Conservation (phyloP, 2,797 vertebrate species). For the Miichthys miiuy region DNA sequence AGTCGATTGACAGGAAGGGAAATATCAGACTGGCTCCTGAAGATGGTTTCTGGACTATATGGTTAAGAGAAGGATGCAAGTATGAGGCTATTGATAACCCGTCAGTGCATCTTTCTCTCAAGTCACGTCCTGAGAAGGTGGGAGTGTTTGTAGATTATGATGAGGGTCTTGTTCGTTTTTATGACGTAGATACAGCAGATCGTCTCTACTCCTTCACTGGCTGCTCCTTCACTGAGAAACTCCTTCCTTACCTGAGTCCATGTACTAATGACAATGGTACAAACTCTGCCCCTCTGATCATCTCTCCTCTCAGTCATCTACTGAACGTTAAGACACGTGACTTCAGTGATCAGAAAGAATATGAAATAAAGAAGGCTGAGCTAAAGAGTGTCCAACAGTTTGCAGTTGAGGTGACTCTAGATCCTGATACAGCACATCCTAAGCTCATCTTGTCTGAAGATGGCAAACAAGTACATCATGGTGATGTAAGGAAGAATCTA, state of each 20-base stretch:
- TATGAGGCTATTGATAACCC: background rate
- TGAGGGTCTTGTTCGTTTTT: background rate
- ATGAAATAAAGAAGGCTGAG: background rate
- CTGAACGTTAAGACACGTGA: too few species aligned
- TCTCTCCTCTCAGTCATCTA: too few species aligned
- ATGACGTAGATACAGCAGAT: too few species aligned
- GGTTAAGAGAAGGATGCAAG: background rate
- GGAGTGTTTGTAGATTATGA: slow-evolving; percentile 43
- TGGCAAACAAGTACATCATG: background rate
- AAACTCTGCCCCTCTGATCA: too few species aligned
- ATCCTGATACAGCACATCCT: slow-evolving; percentile 27
- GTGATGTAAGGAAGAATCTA: background rate
- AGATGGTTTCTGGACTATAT: slow-evolving; percentile 9
- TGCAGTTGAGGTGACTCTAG: slow-evolving; percentile 43
- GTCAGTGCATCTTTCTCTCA: background rate
- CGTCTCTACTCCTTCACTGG: too few species aligned
- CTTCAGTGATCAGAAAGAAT: too few species aligned
- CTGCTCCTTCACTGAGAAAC: too few species aligned
- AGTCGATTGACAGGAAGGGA: background rate
- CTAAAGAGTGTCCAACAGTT: slow-evolving; percentile 23
- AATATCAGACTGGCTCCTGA: accelerated
- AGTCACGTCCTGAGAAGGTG: background rate
- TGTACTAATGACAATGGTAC: too few species aligned
- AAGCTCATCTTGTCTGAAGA: slow-evolving; percentile 15
- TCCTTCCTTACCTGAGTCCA: too few species aligned